Percentiles rank a stretch among this genome's conserved stretches.
These are phyloP conservation scores for Lucilia cuprina DNA, from an alignment of 1,140 invertebrate genomes.

Conservation along the genomic window DNA sequence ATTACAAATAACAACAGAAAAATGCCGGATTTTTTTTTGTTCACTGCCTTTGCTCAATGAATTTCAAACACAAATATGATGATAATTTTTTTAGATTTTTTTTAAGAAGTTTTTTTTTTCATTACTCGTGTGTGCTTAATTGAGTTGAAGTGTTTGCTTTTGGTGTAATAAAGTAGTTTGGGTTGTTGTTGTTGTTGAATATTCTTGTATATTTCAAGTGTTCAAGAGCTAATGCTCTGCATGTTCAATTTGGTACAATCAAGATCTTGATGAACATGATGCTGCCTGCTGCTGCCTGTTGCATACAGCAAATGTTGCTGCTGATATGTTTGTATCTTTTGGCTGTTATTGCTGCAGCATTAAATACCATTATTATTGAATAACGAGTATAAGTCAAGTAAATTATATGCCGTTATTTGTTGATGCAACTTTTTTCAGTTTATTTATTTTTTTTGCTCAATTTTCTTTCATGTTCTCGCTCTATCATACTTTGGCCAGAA, in stretches of 20 bases:
- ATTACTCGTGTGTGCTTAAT: neutral
- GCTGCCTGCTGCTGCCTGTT: neutral
- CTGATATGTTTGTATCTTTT: neutral
- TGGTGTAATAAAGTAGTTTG: conserved; percentile 10
- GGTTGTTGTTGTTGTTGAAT: neutral
- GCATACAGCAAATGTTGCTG: neutral
- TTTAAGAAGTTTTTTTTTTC: neutral
- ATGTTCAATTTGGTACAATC: neutral
- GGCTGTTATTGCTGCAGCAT: neutral
- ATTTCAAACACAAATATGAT: neutral
- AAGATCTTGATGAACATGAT: neutral
- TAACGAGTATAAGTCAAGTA: conserved; percentile 34
- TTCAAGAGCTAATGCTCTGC: neutral
- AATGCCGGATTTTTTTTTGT: too few relatives aligned
- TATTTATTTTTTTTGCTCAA: too few relatives aligned
- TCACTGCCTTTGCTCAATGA: neutral
- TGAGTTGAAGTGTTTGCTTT: conserved; percentile 14
- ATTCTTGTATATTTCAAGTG: neutral
- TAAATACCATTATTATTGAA: conserved; percentile 35
- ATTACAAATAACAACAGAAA: too few relatives aligned
- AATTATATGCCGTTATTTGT: conserved; percentile 33
- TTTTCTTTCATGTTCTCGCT: neutral
- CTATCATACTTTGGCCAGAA: neutral
- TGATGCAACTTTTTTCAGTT: neutral
- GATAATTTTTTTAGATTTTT: neutral